Percentiles rank a stretch among this genome's conserved stretches.
phyloP scores from a whole-genome alignment of 1,140 invertebrate genomes.

The Aphelinus certus region DNA sequence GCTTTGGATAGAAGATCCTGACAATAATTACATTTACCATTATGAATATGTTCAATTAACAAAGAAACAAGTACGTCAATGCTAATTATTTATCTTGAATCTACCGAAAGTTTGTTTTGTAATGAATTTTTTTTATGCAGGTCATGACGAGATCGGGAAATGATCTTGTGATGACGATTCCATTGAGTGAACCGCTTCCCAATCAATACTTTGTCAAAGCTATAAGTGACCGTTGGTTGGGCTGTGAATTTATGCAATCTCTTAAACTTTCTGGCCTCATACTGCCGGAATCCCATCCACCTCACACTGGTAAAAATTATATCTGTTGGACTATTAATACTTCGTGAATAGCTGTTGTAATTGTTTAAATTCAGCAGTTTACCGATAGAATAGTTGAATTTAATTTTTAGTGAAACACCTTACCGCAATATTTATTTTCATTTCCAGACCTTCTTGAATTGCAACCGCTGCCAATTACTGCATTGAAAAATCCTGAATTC shows the following conservation, averaged over 20 bases:
- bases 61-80: conserved; percentile 79
- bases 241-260: conserved; percentile 77
- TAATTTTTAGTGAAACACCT: conserved; percentile 9
- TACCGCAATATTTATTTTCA: too few species aligned
- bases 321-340: too few species aligned
- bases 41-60: conserved; percentile 91
- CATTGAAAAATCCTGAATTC: conserved; percentile 79
- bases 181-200: conserved; percentile 89
- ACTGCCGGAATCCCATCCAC: conserved; percentile 90
- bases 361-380: not conserved
- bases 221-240: conserved; percentile 91
- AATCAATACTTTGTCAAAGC: conserved; percentile 91
- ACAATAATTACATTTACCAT: conserved; percentile 95
- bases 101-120: too few species aligned
- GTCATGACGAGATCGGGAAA: conserved; percentile 77
- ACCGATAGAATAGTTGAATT: not conserved
- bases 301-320: conserved; percentile 79
- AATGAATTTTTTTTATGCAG: conserved; percentile 57
- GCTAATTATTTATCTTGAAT: conserved; percentile 4
- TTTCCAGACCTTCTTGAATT: conserved; percentile 86
- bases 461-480: conserved; percentile 87
- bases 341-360: too few species aligned
- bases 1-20: conserved; percentile 98
- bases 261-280: conserved; percentile 91
- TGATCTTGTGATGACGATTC: conserved; percentile 94